Evolutionary conservation across 1,140 invertebrate genomes (phyloP).

Genomic region (Antheraea mylitta): DNA sequence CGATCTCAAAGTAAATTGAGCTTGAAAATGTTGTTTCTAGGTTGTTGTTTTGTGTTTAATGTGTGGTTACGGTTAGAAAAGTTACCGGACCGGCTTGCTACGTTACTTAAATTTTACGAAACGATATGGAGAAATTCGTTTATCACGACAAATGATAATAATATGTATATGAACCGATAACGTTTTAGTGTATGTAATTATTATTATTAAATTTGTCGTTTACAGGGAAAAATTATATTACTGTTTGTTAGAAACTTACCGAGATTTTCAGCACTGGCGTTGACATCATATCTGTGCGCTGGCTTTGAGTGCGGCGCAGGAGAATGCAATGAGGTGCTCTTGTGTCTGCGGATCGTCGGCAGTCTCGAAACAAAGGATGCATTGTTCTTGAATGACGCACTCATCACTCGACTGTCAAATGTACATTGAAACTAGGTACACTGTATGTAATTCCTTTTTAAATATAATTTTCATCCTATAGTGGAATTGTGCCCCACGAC

Average conservation of each 20-base stretch:
- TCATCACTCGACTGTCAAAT: slow-evolving; percentile 80
- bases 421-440: slow-evolving; percentile 25
- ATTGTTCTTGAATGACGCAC: slow-evolving; percentile 93
- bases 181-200: neutral
- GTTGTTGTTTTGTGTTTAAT: neutral
- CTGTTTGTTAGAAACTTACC: slow-evolving; percentile 75
- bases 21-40: neutral
- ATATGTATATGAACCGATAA: neutral
- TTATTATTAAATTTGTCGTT: neutral
- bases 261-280: slow-evolving; percentile 85
- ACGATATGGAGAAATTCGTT: too few relatives aligned
- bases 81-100: neutral
- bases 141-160: neutral
- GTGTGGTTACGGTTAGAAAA: neutral
- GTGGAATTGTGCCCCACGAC: too few relatives aligned
- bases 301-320: slow-evolving; percentile 82
- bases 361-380: slow-evolving; percentile 93
- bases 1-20: neutral
- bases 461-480: neutral
- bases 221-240: neutral
- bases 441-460: neutral
- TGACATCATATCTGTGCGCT: slow-evolving; percentile 83
- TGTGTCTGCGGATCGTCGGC: slow-evolving; percentile 91
- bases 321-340: slow-evolving; percentile 85
- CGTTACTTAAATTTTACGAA: neutral